Conservation (phyloP, 2,113 vertebrate species). For the Daphoenositta chrysoptera region DNA sequence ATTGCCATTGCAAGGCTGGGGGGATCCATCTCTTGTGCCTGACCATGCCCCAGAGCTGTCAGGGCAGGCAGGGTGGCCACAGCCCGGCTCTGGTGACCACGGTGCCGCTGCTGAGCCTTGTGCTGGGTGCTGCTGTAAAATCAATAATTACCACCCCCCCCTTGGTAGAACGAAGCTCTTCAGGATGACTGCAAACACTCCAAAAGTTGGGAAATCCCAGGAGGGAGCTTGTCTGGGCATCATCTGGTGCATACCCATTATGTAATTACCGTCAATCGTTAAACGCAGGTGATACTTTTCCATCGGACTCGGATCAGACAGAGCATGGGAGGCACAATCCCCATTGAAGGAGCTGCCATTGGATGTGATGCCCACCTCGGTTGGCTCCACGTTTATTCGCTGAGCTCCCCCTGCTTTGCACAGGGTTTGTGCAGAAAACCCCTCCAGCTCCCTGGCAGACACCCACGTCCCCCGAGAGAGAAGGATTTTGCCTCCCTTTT, state of each 20-base stretch:
- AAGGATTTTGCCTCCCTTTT: neutral
- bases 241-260: conserved; percentile 26
- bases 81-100: fast-evolving
- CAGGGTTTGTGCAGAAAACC: neutral
- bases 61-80: neutral
- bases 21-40: too few relatives aligned
- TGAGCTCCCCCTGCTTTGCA: neutral
- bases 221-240: conserved; percentile 47
- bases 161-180: neutral
- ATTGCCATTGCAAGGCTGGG: neutral
- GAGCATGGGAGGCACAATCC: neutral
- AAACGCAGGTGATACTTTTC: neutral
- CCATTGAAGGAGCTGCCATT: neutral
- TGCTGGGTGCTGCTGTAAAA: fast-evolving
- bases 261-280: conserved; percentile 38
- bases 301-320: neutral
- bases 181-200: conserved; percentile 5
- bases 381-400: neutral
- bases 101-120: neutral
- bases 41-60: fast-evolving
- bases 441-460: neutral
- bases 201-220: conserved; percentile 55
- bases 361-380: neutral
- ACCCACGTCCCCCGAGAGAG: neutral
- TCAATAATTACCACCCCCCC: neutral